phyloP scores from a whole-genome alignment of 2,888 invertebrate genomes.

The Rhyacophila evoluta region DNA sequence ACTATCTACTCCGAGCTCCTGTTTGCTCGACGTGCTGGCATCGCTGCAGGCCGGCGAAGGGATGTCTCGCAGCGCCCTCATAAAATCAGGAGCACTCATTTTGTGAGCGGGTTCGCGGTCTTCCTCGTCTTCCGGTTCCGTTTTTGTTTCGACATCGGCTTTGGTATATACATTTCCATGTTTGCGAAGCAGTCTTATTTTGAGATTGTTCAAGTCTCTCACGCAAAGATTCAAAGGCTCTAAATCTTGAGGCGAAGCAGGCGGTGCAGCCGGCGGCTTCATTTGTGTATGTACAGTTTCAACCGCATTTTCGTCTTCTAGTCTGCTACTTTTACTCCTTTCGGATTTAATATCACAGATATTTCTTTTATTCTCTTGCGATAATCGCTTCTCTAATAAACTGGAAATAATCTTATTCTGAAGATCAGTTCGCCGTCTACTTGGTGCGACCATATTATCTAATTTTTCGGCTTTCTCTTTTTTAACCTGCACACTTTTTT shows the following conservation, averaged over 20 bases:
- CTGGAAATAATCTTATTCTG: slow-evolving; percentile 79
- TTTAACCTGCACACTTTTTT: slow-evolving; percentile 57
- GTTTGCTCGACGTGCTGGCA: slow-evolving; percentile 57
- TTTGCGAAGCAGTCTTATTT: slow-evolving; percentile 74
- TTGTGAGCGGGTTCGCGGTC: slow-evolving; percentile 60
- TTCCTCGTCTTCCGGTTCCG: slow-evolving; percentile 63
- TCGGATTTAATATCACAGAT: slow-evolving; percentile 57
- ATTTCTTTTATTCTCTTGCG: slow-evolving; percentile 73
- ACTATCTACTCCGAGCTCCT: slow-evolving; percentile 62
- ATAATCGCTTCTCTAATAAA: slow-evolving; percentile 76
- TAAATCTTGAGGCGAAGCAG: slow-evolving; percentile 61
- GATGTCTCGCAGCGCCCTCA: slow-evolving; percentile 59
- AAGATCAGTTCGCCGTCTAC: slow-evolving; percentile 72
- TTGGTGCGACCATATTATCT: slow-evolving; percentile 55
- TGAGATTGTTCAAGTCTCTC: slow-evolving; percentile 78
- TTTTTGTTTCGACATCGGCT: slow-evolving; percentile 70
- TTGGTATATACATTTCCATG: slow-evolving; percentile 74
- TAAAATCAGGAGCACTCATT: slow-evolving; percentile 65
- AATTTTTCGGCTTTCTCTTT: slow-evolving; percentile 56
- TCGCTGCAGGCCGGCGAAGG: slow-evolving; percentile 59
- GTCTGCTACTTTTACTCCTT: slow-evolving; percentile 40
- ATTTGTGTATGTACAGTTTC: slow-evolving; percentile 62
- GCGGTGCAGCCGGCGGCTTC: slow-evolving; percentile 62
- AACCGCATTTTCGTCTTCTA: slow-evolving; percentile 34
- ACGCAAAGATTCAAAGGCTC: slow-evolving; percentile 89